A percentile compares a stretch with the other conserved stretches of the same genome.
phyloP scores from a whole-genome alignment of 2,113 vertebrate genomes.

The Seriola quinqueradiata region DNA sequence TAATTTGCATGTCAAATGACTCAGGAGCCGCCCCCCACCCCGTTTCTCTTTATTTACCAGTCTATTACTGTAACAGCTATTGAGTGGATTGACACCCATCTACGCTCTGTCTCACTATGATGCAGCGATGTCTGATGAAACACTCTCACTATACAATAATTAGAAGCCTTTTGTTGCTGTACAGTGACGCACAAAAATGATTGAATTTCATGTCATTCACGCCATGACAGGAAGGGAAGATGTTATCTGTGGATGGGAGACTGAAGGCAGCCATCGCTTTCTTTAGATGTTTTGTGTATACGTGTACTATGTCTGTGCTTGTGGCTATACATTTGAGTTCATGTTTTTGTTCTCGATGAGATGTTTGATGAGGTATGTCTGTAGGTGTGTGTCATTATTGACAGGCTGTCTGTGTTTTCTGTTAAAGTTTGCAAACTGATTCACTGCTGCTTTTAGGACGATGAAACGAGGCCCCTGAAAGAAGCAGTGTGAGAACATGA shows the following conservation, averaged over 20 bases:
- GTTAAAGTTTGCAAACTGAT: constrained; percentile 19
- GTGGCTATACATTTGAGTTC: background rate
- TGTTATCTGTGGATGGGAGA: constrained; percentile 1
- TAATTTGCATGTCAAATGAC: constrained; percentile 78
- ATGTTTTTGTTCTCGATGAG: background rate
- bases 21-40: constrained; percentile 29
- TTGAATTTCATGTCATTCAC: constrained; percentile 21
- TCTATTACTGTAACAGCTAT: constrained; percentile 66
- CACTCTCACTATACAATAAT: constrained; percentile 40
- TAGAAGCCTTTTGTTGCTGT: constrained; percentile 22
- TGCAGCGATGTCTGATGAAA: constrained; percentile 24
- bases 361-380: background rate
- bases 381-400: constrained; percentile 26
- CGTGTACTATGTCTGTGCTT: background rate
- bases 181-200: background rate
- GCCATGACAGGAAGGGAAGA: constrained; percentile 12
- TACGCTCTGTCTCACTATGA: constrained; percentile 21
- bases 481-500: constrained; percentile 42
- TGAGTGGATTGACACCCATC: constrained; percentile 66
- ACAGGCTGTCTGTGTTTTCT: constrained; percentile 1
- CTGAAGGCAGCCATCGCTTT: background rate
- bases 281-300: background rate
- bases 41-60: constrained; percentile 41
- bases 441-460: constrained; percentile 39
- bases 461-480: constrained; percentile 55